Evolutionary conservation across 2,888 invertebrate species (phyloP).

Genomic region (Philhelius pedissequus): DNA sequence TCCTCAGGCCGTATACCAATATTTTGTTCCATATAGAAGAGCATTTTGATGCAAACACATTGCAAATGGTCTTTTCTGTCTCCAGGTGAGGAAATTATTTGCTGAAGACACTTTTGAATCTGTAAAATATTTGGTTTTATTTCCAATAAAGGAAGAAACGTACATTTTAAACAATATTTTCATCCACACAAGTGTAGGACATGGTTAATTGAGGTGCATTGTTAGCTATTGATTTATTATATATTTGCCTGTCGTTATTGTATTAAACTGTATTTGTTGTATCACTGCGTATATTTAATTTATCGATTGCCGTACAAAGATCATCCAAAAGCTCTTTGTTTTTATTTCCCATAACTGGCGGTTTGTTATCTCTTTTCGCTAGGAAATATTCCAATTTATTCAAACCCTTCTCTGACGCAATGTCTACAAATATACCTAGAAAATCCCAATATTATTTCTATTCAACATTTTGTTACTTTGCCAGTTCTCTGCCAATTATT

Average conservation of each 20-base stretch:
- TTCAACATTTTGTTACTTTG: conserved; percentile 85
- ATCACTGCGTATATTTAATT: conserved; percentile 42
- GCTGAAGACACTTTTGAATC: conserved; percentile 72
- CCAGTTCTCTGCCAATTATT: conserved; percentile 86
- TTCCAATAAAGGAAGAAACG: neutral
- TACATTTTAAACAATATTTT: conserved; percentile 66
- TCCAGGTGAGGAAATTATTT: conserved; percentile 70
- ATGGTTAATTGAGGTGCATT: conserved; percentile 73
- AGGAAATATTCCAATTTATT: conserved; percentile 87
- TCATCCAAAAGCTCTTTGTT: conserved; percentile 68
- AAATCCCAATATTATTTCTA: conserved; percentile 98
- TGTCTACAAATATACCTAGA: conserved; percentile 88
- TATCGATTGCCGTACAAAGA: conserved; percentile 69
- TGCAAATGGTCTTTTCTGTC: conserved; percentile 79
- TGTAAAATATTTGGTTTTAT: conserved; percentile 25
- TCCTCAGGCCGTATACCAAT: conserved; percentile 76
- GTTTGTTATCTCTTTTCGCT: conserved; percentile 60
- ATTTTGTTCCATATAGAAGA: conserved; percentile 73
- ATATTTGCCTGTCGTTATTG: conserved; percentile 31
- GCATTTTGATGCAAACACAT: conserved; percentile 78
- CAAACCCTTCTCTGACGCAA: conserved; percentile 87
- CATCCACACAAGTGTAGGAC: conserved; percentile 82
- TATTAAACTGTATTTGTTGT: conserved; percentile 2
- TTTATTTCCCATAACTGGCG: conserved; percentile 37
- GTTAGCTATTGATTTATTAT: conserved; percentile 50